Conservation (phyloP, 2,113 vertebrate species). For the Myrmecobius fasciatus region DNA sequence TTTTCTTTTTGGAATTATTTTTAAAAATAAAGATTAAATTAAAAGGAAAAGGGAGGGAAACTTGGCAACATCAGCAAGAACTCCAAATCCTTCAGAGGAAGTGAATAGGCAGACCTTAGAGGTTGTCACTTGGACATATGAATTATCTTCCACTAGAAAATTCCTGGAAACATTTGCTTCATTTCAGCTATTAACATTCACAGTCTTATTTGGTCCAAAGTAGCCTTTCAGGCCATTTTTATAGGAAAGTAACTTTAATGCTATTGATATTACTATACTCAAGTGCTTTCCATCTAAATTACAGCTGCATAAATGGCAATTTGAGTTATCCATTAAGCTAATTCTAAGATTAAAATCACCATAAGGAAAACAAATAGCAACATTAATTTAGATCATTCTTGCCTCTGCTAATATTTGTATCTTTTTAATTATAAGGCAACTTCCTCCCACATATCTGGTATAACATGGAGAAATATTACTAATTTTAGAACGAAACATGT, state of each 20-base stretch:
- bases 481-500: background rate
- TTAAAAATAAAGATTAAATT: background rate
- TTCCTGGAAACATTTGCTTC: background rate
- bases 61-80: background rate
- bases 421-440: background rate
- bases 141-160: background rate
- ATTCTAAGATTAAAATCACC: conserved; percentile 37
- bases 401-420: background rate
- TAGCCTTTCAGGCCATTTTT: conserved; percentile 19
- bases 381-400: background rate
- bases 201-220: conserved; percentile 31
- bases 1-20: background rate
- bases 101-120: background rate
- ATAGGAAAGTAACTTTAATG: background rate
- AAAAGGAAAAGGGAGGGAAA: background rate
- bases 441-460: background rate
- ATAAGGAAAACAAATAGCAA: background rate
- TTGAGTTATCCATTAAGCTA: background rate
- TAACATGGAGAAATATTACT: background rate
- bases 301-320: conserved; percentile 24
- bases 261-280: background rate
- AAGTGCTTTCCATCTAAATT: conserved; percentile 14
- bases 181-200: conserved; percentile 5
- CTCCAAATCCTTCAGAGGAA: background rate
- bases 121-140: background rate